phyloP scores from a whole-genome alignment of 1,140 invertebrate genomes.

The Lethrus apterus region DNA sequence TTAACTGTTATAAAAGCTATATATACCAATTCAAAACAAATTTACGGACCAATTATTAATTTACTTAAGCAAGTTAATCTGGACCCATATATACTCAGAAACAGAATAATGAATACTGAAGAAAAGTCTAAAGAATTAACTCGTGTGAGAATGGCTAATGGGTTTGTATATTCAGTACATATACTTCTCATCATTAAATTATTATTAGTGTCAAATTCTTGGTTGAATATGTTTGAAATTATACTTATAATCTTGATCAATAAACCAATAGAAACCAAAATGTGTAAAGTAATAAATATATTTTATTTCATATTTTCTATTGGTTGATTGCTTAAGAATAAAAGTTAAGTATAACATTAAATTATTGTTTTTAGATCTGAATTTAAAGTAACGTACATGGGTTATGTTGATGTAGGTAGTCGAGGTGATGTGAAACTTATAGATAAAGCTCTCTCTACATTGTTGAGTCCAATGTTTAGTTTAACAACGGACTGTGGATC shows the following conservation, averaged over 20 bases:
- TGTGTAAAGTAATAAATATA: too few relatives aligned
- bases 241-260: too few relatives aligned
- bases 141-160: too few relatives aligned
- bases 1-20: conserved; percentile 52
- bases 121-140: too few relatives aligned
- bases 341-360: too few relatives aligned
- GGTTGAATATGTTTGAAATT: too few relatives aligned
- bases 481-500: neutral
- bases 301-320: too few relatives aligned
- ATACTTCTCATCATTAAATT: too few relatives aligned
- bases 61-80: conserved; percentile 21
- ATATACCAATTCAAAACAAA: conserved; percentile 32
- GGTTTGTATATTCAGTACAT: too few relatives aligned
- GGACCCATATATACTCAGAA: conserved; percentile 18
- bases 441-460: conserved; percentile 42
- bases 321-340: too few relatives aligned
- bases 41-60: conserved; percentile 39
- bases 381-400: conserved; percentile 44
- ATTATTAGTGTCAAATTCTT: too few relatives aligned
- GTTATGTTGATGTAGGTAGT: conserved; percentile 41
- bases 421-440: conserved; percentile 50
- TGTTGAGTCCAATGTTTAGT: conserved; percentile 34
- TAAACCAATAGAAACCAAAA: too few relatives aligned
- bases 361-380: conserved; percentile 40
- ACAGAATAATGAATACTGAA: conserved; percentile 29